Conservation (phyloP, 2,113 vertebrate species). For the Neopipo cinnamomea region DNA sequence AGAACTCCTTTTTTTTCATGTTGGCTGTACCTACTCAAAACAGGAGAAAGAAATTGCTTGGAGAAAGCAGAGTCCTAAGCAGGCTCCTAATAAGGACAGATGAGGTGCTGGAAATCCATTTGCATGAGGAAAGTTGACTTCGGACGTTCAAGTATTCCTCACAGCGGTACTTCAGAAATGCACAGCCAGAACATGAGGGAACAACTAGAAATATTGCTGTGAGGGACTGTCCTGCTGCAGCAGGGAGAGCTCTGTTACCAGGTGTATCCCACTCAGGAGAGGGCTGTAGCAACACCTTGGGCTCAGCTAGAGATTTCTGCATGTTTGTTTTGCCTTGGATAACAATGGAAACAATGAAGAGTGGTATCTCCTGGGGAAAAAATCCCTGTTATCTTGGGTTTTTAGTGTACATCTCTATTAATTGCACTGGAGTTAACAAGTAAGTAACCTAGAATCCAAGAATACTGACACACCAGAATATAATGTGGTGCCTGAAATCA, state of each 20-base stretch:
- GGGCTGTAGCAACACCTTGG: neutral
- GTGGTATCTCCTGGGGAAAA: neutral
- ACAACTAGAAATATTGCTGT: neutral
- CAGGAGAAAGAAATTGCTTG: fast-evolving
- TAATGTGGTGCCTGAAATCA: neutral
- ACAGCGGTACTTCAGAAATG: neutral
- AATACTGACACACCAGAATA: neutral
- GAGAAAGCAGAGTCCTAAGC: neutral
- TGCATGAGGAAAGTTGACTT: neutral
- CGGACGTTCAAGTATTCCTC: neutral
- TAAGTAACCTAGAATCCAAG: neutral
- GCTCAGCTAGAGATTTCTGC: neutral
- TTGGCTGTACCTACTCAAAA: neutral
- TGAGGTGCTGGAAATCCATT: neutral
- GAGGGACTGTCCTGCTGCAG: neutral
- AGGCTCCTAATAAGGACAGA: neutral
- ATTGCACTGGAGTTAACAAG: neutral
- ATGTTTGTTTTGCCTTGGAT: neutral
- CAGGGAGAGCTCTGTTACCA: neutral
- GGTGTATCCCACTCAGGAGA: neutral
- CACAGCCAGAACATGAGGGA: neutral
- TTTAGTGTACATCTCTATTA: neutral
- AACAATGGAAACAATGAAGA: neutral
- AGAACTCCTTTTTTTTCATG: neutral
- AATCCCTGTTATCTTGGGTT: neutral